Conservation (phyloP, 2,797 vertebrate species). For the Poecilia picta region DNA sequence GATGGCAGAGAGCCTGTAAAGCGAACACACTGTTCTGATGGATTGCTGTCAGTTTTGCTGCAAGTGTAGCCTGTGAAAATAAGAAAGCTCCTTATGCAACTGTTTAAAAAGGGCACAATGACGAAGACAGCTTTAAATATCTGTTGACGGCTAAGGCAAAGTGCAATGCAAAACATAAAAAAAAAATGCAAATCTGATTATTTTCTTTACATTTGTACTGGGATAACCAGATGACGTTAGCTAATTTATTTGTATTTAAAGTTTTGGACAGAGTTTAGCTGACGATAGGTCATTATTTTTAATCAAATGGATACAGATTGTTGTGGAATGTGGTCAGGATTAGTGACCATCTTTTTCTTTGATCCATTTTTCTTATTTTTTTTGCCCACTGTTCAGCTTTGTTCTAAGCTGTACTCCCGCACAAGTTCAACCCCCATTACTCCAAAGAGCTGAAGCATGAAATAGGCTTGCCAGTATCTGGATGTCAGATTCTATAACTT, state of each 20-base stretch:
- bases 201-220: neutral
- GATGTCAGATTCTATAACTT: constrained; percentile 63
- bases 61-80: constrained; percentile 30
- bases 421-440: constrained; percentile 65
- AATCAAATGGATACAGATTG: constrained; percentile 33
- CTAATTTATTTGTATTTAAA: constrained; percentile 9
- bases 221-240: neutral
- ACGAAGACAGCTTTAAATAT: constrained; percentile 22
- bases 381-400: constrained; percentile 38
- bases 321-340: constrained; percentile 58
- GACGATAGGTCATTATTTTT: constrained; percentile 40
- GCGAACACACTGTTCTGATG: constrained; percentile 39
- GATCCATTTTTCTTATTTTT: constrained; percentile 39
- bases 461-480: constrained; percentile 71
- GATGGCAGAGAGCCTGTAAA: constrained; percentile 41
- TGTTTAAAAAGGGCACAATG: constrained; percentile 8
- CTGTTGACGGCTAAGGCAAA: neutral
- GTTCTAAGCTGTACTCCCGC: constrained; percentile 43
- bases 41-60: constrained; percentile 37
- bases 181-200: constrained; percentile 1
- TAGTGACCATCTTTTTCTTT: constrained; percentile 53
- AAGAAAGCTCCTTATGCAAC: constrained; percentile 39
- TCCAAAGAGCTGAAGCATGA: constrained; percentile 74
- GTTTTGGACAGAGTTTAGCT: constrained; percentile 17
- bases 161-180: neutral